These are phyloP conservation scores for Rambutsinella grinnellia DNA, from an alignment of 2,888 invertebrate genomes.

Conservation along the genomic window DNA sequence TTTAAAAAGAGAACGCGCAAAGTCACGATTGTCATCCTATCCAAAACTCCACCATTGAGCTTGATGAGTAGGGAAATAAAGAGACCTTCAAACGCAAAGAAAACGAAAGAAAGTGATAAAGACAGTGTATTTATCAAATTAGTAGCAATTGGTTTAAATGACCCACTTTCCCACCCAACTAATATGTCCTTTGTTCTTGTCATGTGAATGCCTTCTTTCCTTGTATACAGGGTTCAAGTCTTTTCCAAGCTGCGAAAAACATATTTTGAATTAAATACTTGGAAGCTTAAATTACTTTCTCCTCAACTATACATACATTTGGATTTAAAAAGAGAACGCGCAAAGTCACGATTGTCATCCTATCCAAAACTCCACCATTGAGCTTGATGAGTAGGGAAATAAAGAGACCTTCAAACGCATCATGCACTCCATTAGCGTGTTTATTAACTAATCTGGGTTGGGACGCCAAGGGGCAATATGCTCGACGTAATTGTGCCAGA, in stretches of 20 bases:
- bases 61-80: conserved; percentile 33
- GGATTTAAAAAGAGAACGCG: conserved; percentile 50
- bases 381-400: conserved; percentile 22
- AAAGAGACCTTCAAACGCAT: conserved; percentile 46
- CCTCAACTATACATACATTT: conserved; percentile 19
- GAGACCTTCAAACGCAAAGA: conserved; percentile 48
- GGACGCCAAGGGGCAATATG: conserved; percentile 44
- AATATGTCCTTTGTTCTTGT: too few species aligned
- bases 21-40: conserved; percentile 35
- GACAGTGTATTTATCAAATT: too few species aligned
- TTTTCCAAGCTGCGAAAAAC: not conserved
- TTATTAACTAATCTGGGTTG: conserved; percentile 30
- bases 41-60: conserved; percentile 37
- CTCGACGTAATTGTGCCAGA: conserved; percentile 26
- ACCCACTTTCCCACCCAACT: too few species aligned
- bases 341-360: conserved; percentile 31
- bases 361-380: conserved; percentile 42
- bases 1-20: conserved; percentile 45
- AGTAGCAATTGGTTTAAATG: too few species aligned
- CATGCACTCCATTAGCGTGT: conserved; percentile 26
- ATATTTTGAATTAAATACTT: not conserved
- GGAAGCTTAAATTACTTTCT: not conserved
- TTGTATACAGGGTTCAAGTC: not conserved
- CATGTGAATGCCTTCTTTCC: too few species aligned
- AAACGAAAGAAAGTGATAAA: too few species aligned